phyloP scores from a whole-genome alignment of 2,113 vertebrate species.

The Oceanites oceanicus region DNA sequence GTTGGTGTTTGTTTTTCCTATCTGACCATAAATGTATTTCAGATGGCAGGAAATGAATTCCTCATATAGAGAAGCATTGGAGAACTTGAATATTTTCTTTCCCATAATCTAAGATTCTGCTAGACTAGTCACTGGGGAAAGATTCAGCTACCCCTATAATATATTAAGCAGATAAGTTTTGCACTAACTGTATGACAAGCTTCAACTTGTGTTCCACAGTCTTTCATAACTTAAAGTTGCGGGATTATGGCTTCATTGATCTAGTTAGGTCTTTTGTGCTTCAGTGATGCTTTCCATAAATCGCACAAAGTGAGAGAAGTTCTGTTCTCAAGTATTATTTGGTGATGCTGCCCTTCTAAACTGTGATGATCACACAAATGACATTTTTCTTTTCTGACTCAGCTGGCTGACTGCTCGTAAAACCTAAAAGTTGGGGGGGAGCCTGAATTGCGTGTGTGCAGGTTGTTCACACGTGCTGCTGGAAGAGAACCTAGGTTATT shows the following conservation, averaged over 20 bases:
- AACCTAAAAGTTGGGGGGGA: background rate
- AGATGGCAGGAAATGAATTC: constrained; percentile 7
- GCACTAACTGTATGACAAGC: background rate
- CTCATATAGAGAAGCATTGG: background rate
- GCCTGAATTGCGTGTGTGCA: background rate
- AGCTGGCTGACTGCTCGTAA: background rate
- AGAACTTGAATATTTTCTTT: background rate
- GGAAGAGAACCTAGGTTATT: background rate
- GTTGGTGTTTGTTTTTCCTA: background rate
- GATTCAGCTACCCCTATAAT: background rate
- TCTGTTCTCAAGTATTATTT: background rate
- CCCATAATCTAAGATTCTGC: background rate
- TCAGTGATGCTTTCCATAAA: background rate
- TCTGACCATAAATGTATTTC: background rate
- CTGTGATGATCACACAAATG: background rate
- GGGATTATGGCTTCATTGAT: background rate
- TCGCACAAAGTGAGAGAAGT: background rate
- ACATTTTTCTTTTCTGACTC: background rate
- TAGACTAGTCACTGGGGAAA: background rate
- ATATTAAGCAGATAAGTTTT: background rate
- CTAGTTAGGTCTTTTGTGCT: background rate
- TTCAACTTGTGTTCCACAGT: background rate
- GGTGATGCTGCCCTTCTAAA: background rate
- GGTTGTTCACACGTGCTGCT: background rate
- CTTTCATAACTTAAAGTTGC: background rate